Base-by-base conservation (phyloP, 2,888 invertebrate species). In the Dexiosoma caninum region DNA sequence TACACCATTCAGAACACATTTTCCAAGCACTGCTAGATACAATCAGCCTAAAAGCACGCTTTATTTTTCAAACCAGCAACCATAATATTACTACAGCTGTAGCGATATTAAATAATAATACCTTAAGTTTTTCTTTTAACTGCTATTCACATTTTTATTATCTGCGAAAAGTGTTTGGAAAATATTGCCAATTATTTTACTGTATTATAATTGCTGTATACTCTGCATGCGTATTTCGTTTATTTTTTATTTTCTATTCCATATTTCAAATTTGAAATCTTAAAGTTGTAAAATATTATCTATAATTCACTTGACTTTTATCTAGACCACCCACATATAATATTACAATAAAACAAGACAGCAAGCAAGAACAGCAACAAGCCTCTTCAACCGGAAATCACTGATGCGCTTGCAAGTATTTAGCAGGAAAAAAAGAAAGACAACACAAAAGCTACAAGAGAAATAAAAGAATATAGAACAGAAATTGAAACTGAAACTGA, bases 351-450 rank as follows among this genome's bases (percentile, higher is more conserved):
- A 71, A 49, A 74, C 32, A 79, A 75, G 51, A 69, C 51, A 80
- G 37, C 37, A 59, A 64, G 19, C 53, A 55, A 12, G 32, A 5
- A 16, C 19, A 35, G 8, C 5, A 44, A 46, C 64, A 66, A 66
- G 49, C 21, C 57, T 57, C 40, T 70, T 72, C 53, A 71, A 57
- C 62, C 49, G 80, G 80, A 81, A 77, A 77, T 81, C 80, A 81
- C 80, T 77, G 76, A 77, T 81, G 80, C 76, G 77, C 79, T 77
- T 72, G 62, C 72, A 62, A 81, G 76, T 76, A 59, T 59, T 72
- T 67, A 49, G 37, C 1, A 59, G 46, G 57, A 19, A 10, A 12
- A 64, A 59, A 49, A 35, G 16, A 14, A 46, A 42, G 9, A n/a
- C 9, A 10, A 14, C n/a, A n/a, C n/a, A n/a, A n/a, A n/a, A 21